phyloP scores from a whole-genome alignment of 1,140 invertebrate genomes.

The Dryas iulia region DNA sequence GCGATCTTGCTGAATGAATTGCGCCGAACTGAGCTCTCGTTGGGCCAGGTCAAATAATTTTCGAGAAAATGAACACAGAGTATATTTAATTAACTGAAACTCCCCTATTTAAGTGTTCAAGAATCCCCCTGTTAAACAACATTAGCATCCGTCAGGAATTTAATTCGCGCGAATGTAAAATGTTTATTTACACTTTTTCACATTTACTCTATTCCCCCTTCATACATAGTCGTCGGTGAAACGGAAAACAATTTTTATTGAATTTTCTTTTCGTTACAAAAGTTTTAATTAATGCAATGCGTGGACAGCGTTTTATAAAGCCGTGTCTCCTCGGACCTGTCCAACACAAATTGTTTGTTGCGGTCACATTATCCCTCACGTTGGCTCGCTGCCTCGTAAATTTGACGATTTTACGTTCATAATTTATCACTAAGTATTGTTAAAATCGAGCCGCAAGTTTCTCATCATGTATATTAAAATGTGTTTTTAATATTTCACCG shows the following conservation, averaged over 20 bases:
- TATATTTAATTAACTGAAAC: slow-evolving; percentile 76
- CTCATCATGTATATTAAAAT: background rate
- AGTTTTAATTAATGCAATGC: slow-evolving; percentile 65
- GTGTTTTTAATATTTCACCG: background rate
- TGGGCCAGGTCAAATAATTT: slow-evolving; percentile 74
- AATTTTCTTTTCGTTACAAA: slow-evolving; percentile 64
- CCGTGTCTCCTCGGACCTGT: slow-evolving; percentile 33
- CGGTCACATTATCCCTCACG: slow-evolving; percentile 60
- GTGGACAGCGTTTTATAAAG: slow-evolving; percentile 55
- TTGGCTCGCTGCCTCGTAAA: slow-evolving; percentile 45
- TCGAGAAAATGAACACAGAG: slow-evolving; percentile 69
- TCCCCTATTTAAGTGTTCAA: slow-evolving; percentile 72
- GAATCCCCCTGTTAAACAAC: slow-evolving; percentile 75
- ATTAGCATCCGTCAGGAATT: slow-evolving; percentile 76
- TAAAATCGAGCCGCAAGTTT: background rate
- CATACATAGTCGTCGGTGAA: slow-evolving; percentile 38
- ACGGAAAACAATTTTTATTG: slow-evolving; percentile 65
- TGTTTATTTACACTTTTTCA: slow-evolving; percentile 67
- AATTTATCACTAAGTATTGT: slow-evolving; percentile 39
- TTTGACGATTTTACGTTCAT: slow-evolving; percentile 45
- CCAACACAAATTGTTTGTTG: slow-evolving; percentile 64
- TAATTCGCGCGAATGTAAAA: slow-evolving; percentile 66
- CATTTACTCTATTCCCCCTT: slow-evolving; percentile 50
- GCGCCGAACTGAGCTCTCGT: slow-evolving; percentile 52
- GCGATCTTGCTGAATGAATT: slow-evolving; percentile 57